A percentile compares a stretch with the other conserved stretches of the same genome.
phyloP scores from a whole-genome alignment of 2,797 vertebrate genomes.

The Centroberyx gerrardi region DNA sequence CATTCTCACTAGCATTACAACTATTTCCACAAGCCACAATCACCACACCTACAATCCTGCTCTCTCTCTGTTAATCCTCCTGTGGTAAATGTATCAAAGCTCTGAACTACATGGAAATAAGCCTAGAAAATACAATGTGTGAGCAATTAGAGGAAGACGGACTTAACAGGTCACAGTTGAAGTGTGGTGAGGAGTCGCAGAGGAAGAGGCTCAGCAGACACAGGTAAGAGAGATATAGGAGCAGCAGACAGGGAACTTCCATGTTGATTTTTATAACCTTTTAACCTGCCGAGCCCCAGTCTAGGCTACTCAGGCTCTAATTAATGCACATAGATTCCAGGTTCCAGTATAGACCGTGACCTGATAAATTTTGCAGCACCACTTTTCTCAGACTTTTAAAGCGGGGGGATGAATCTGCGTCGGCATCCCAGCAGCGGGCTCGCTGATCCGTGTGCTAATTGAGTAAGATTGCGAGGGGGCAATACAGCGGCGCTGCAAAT shows the following conservation, averaged over 20 bases:
- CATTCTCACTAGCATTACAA: not conserved
- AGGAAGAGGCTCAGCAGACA: conserved; percentile 3
- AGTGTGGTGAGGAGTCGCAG: conserved; percentile 1
- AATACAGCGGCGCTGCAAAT: conserved; percentile 10
- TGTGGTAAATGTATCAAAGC: conserved; percentile 3
- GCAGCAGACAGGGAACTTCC: conserved; percentile 1
- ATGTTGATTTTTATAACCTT: conserved; percentile 13
- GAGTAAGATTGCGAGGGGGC: not conserved
- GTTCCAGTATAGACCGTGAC: not conserved
- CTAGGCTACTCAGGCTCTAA: conserved; percentile 25
- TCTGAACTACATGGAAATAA: conserved; percentile 10
- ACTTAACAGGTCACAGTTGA: conserved; percentile 5
- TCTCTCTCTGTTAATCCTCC: not conserved
- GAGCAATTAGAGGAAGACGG: not conserved
- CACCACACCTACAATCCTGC: not conserved
- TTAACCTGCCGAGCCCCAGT: not conserved
- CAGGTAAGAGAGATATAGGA: not conserved
- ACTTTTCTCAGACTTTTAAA: not conserved
- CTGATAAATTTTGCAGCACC: not conserved
- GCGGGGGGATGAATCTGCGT: conserved; percentile 16
- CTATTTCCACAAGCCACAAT: not conserved
- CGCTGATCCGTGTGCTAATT: conserved; percentile 17
- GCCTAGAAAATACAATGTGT: not conserved
- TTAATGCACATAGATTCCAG: conserved; percentile 40
- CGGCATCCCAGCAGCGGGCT: not conserved